phyloP scores from a whole-genome alignment of 2,113 vertebrate genomes.

The Mus spicilegus region DNA sequence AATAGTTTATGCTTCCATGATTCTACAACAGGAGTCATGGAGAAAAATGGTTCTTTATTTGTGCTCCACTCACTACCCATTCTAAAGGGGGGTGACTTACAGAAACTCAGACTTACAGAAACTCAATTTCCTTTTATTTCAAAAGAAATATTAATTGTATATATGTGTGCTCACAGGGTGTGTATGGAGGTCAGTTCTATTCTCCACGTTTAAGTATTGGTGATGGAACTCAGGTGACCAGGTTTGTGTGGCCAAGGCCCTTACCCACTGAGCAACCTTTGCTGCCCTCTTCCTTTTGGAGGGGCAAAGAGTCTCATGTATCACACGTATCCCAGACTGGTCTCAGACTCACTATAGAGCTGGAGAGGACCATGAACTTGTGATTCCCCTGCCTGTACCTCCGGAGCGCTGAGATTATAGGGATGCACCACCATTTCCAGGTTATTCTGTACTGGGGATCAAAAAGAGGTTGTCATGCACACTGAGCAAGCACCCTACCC shows the following conservation, averaged over 20 bases:
- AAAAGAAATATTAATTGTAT: neutral
- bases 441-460: neutral
- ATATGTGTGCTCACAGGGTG: neutral
- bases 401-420: neutral
- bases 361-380: neutral
- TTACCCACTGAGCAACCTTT: neutral
- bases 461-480: neutral
- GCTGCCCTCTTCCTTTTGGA: neutral
- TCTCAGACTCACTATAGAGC: neutral
- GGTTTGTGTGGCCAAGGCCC: neutral
- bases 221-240: neutral
- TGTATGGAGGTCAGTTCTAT: neutral
- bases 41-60: neutral
- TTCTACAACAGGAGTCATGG: neutral
- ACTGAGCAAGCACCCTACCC: too few relatives aligned
- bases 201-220: neutral
- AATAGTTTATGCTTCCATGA: neutral
- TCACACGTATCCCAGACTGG: neutral
- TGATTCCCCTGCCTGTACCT: neutral
- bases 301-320: neutral
- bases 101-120: neutral
- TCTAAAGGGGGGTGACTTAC: neutral
- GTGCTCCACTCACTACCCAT: neutral
- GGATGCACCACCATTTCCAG: neutral
- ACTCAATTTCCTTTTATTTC: neutral